A percentile compares a stretch with the other conserved stretches of the same genome.
Evolutionary conservation across 2,113 vertebrate species (phyloP).

Genomic region (Chiloscyllium plagiosum): DNA sequence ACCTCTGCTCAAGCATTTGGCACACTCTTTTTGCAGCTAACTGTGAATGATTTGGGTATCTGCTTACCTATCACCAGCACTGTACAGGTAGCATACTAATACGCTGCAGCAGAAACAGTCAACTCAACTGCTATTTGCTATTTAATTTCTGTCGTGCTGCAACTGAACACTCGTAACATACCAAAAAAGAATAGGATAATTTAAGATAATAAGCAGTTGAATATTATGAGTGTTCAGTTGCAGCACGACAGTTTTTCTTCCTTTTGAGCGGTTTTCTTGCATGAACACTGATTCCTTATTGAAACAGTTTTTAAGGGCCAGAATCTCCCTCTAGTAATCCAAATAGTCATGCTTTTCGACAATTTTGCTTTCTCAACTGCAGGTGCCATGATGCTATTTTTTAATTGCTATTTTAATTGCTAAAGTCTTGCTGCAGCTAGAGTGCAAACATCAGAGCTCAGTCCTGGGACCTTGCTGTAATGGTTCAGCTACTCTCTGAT

Average conservation of each 20-base stretch:
- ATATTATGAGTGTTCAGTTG: too few species aligned
- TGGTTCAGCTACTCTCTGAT: neutral
- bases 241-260: neutral
- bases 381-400: neutral
- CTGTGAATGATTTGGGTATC: constrained; percentile 92
- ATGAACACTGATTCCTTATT: neutral
- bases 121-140: neutral
- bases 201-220: too few species aligned
- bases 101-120: neutral
- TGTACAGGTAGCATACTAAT: constrained; percentile 67
- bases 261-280: neutral
- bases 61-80: constrained; percentile 88
- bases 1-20: constrained; percentile 94
- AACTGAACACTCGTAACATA: neutral
- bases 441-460: neutral
- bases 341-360: neutral
- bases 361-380: neutral
- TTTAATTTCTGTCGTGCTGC: neutral
- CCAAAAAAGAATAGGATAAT: too few species aligned
- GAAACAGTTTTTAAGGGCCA: neutral
- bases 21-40: constrained; percentile 93
- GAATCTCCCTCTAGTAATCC: neutral
- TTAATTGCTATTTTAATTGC: neutral
- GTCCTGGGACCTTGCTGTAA: neutral
- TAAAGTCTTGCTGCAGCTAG: neutral